A percentile compares a stretch with the other conserved stretches of the same genome.
These are phyloP conservation scores for Tribolium madens DNA, from an alignment of 1,140 invertebrate species.

Conservation along the genomic window DNA sequence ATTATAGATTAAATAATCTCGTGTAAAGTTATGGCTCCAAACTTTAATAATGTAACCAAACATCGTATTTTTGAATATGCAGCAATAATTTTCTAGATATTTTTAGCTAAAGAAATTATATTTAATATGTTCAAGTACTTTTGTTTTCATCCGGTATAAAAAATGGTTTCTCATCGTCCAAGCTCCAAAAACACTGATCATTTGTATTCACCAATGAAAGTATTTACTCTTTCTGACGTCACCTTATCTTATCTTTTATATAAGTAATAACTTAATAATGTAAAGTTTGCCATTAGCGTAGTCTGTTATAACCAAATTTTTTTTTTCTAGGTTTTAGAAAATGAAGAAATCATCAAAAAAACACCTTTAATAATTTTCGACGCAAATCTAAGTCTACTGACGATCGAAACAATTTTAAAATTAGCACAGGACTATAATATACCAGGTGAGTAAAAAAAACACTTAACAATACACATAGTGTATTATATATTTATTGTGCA, in stretches of 20 bases:
- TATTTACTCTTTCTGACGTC: neutral
- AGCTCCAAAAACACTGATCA: neutral
- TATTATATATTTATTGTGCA: constrained; percentile 38
- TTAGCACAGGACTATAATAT: constrained; percentile 72
- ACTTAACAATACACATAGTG: constrained; percentile 15
- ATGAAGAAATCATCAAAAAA: constrained; percentile 69
- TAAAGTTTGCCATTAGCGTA: neutral
- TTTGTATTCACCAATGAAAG: neutral
- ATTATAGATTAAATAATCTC: neutral
- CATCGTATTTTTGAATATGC: neutral
- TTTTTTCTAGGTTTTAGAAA: constrained; percentile 67
- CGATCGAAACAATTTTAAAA: constrained; percentile 75
- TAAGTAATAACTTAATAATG: neutral
- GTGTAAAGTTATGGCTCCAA: neutral
- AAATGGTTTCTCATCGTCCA: neutral
- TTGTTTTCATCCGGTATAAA: too few species aligned
- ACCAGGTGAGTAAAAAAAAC: constrained; percentile 72
- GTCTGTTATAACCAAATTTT: neutral
- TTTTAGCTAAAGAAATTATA: neutral
- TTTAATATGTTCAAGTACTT: too few species aligned
- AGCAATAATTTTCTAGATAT: neutral
- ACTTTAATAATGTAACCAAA: neutral
- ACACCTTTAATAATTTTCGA: constrained; percentile 84
- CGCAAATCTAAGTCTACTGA: constrained; percentile 79
- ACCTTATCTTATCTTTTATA: constrained; percentile 11